phyloP scores from a whole-genome alignment of 2,797 vertebrate genomes.

The Amblyraja radiata region DNA sequence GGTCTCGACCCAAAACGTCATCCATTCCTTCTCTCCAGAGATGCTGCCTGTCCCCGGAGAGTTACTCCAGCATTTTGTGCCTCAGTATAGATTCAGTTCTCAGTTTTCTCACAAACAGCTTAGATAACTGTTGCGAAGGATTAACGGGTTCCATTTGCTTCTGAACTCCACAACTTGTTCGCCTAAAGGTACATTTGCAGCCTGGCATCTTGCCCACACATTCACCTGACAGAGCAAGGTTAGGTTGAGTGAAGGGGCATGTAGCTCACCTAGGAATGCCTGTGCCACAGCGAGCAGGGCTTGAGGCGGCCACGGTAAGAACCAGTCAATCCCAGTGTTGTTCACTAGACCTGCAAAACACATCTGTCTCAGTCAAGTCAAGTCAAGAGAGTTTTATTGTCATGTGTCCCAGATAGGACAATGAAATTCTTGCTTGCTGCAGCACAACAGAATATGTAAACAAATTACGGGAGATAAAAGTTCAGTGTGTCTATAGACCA shows the following conservation, averaged over 20 bases:
- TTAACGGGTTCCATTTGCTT: not conserved
- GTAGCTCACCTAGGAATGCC: slow-evolving; percentile 76
- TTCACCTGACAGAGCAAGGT: not conserved
- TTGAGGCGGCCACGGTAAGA: slow-evolving; percentile 86
- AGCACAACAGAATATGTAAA: too few relatives aligned
- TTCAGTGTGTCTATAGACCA: too few relatives aligned
- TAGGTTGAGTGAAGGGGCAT: too few relatives aligned
- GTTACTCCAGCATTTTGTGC: too few relatives aligned
- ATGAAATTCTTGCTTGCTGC: too few relatives aligned
- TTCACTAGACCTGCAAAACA: slow-evolving; percentile 80
- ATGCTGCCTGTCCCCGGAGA: too few relatives aligned
- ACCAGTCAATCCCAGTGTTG: slow-evolving; percentile 96
- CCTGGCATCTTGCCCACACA: not conserved
- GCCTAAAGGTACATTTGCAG: not conserved
- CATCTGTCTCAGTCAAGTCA: not conserved
- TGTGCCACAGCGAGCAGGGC: slow-evolving; percentile 82
- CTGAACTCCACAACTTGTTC: not conserved
- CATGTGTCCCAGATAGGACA: too few relatives aligned
- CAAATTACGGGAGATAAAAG: too few relatives aligned
- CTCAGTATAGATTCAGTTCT: too few relatives aligned
- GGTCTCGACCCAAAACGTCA: too few relatives aligned
- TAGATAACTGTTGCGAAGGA: not conserved
- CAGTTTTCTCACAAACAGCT: not conserved
- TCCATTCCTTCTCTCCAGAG: too few relatives aligned
- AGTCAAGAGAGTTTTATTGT: too few relatives aligned